These are phyloP conservation scores for Bubo scandiacus DNA, from an alignment of 2,113 vertebrate species.

Conservation along the genomic window DNA sequence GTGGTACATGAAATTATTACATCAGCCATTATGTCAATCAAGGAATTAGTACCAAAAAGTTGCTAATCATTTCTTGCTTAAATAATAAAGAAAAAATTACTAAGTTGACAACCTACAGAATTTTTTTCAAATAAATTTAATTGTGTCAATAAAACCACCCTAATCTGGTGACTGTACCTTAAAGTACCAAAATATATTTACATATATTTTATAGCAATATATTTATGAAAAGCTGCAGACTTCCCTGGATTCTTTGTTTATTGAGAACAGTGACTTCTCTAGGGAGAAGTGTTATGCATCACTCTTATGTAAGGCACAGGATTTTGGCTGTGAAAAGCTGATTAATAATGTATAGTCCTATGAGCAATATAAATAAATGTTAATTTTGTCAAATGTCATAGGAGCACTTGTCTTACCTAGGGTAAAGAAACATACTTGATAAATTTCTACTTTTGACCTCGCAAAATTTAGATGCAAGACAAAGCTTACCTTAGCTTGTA, in stretches of 20 bases:
- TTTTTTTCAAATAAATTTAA: background rate
- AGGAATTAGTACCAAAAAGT: background rate
- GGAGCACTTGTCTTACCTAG: background rate
- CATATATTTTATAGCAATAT: background rate
- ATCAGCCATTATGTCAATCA: background rate
- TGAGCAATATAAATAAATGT: background rate
- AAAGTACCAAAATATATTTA: background rate
- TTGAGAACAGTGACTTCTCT: background rate
- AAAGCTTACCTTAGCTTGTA: background rate
- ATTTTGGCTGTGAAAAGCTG: background rate
- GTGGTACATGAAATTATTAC: background rate
- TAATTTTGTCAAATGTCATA: conserved; percentile 12
- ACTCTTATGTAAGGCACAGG: background rate
- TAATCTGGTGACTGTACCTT: background rate
- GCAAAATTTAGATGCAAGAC: background rate
- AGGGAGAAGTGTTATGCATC: background rate
- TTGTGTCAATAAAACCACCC: background rate
- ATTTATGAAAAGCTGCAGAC: background rate
- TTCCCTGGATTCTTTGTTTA: background rate
- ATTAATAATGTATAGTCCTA: conserved; percentile 25
- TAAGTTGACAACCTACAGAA: background rate
- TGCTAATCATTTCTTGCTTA: background rate
- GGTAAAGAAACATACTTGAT: background rate
- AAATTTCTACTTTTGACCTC: background rate
- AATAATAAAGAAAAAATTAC: background rate